phyloP scores from a whole-genome alignment of 1,140 invertebrate species.

The Sycophaga agraensis region DNA sequence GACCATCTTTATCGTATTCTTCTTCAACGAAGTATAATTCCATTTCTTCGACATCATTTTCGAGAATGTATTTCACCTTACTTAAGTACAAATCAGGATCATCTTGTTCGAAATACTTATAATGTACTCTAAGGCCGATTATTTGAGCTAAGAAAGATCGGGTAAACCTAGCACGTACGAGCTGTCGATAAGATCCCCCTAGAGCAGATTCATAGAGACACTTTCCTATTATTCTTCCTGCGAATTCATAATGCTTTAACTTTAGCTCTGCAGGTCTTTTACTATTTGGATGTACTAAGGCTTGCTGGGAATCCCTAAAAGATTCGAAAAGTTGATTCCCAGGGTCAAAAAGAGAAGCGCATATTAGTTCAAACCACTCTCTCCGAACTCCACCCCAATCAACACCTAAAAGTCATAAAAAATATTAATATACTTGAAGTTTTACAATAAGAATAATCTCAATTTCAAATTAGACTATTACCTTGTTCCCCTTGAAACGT shows the following conservation, averaged over 20 bases:
- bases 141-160: slow-evolving; percentile 93
- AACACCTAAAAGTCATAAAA: slow-evolving; percentile 62
- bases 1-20: slow-evolving; percentile 78
- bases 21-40: slow-evolving; percentile 88
- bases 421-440: not conserved
- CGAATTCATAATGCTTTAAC: slow-evolving; percentile 90
- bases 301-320: slow-evolving; percentile 82
- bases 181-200: slow-evolving; percentile 82
- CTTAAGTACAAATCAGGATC: slow-evolving; percentile 90
- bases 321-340: slow-evolving; percentile 80
- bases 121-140: slow-evolving; percentile 89
- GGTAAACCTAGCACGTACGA: slow-evolving; percentile 87
- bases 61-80: slow-evolving; percentile 90
- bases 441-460: not conserved
- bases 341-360: slow-evolving; percentile 82
- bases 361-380: slow-evolving; percentile 92
- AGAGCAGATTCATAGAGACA: slow-evolving; percentile 89
- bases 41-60: slow-evolving; percentile 84
- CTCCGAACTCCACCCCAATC: slow-evolving; percentile 91
- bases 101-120: slow-evolving; percentile 96
- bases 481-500: slow-evolving; percentile 89
- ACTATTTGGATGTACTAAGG: slow-evolving; percentile 86
- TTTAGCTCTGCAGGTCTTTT: slow-evolving; percentile 74
- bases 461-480: slow-evolving; percentile 38
- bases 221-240: slow-evolving; percentile 91